Percentiles rank a stretch among this genome's conserved stretches.
phyloP scores from a whole-genome alignment of 2,888 invertebrate species.

The Plutella xylostella region DNA sequence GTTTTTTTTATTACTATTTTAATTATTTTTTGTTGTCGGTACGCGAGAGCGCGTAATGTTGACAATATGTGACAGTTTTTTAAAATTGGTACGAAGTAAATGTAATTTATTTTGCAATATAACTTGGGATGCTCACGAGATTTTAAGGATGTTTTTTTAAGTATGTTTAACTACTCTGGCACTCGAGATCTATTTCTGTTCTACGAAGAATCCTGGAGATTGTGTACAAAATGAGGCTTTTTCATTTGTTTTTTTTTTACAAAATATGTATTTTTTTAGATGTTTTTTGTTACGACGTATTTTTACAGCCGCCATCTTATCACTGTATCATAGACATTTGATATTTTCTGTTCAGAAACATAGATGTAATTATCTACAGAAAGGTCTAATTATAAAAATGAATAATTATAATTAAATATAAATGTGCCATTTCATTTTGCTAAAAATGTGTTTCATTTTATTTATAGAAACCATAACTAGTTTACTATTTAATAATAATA shows the following conservation, averaged over 20 bases:
- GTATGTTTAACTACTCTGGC: conserved; percentile 21
- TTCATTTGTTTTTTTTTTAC: conserved; percentile 30
- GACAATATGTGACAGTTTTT: conserved; percentile 25
- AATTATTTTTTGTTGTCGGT: conserved; percentile 46
- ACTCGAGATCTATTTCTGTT: conserved; percentile 25
- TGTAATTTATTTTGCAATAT: conserved; percentile 37
- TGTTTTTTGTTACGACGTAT: conserved; percentile 20
- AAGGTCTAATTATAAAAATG: conserved; percentile 69
- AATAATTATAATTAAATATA: conserved; percentile 71
- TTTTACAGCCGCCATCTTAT: conserved; percentile 28
- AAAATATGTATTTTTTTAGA: neutral
- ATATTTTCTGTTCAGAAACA: conserved; percentile 51
- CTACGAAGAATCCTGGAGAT: conserved; percentile 42
- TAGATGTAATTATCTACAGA: conserved; percentile 55
- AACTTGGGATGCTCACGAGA: conserved; percentile 25
- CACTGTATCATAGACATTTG: conserved; percentile 48
- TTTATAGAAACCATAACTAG: no score
- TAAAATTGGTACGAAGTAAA: conserved; percentile 26
- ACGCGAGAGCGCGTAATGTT: conserved; percentile 24
- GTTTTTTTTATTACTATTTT: conserved; percentile 44
- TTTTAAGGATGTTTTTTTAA: conserved; percentile 28
- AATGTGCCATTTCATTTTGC: conserved; percentile 72
- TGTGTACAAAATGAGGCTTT: conserved; percentile 49
- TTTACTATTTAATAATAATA: no score
- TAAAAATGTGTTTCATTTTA: conserved; percentile 60